Base-by-base conservation (phyloP, 1,140 invertebrate species). In the Drosophila sturtevanti region DNA sequence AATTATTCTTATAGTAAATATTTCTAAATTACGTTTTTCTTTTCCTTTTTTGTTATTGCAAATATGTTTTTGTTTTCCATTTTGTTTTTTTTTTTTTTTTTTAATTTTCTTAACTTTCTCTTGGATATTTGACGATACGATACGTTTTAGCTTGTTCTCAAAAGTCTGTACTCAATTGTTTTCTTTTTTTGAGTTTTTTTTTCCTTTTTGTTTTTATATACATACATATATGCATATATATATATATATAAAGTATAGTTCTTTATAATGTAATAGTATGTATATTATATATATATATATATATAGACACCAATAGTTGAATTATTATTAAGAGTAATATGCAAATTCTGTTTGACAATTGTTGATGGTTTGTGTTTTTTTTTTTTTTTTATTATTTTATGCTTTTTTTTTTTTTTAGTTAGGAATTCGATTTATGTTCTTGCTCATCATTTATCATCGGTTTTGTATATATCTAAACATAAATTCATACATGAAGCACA, bases 401-500 rank as follows among this genome's bases (percentile, higher is more conserved):
- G 14, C 27, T 16, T 56, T 62, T 63, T 21, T 27, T 63, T 14
- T 6, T 54, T 35, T 63, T 77, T 34, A 34, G 72, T 72, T 76
- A 76, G 72, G 72, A 76, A 76, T 76, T 75, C 72, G 72, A 64
- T 68, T 77, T 61, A 59, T 76, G 63, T 70, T 66, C 51, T 48
- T 69, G 63, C 21, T 48, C 1, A 16, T 18, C 3, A 44, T 44
- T 44, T 44, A 44, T 44, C 41, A 14, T 41, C 38, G 38, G 38
- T 44, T 68, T 85, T 87, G 75, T 89, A 87, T 76, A 81, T 81
- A 86, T 86, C 71, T 79, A 79, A 84, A 89, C 84, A 85, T 89
- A 90, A 90, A 90, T 90, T 90, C 81, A 85, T 89, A 91, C 68
- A 81, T 85, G 90, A 91, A 91, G 90, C 89, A 91, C 89, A 91